Evolutionary conservation across 1,140 invertebrate species (phyloP).

Genomic region (Thalassaphorura encarpata): DNA sequence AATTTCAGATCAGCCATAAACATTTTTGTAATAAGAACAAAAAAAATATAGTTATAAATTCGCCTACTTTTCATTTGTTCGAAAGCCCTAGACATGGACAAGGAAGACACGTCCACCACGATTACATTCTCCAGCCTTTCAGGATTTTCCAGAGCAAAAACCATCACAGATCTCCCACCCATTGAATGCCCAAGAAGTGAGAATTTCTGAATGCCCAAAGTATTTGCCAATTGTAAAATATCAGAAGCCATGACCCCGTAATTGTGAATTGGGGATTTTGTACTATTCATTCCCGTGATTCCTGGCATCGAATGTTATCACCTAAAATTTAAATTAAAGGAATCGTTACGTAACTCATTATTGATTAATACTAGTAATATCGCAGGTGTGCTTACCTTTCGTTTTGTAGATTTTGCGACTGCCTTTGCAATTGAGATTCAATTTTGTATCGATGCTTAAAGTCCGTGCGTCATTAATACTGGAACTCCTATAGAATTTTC

Average conservation of each 20-base stretch:
- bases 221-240: constrained; percentile 51
- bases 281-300: constrained; percentile 90
- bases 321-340: constrained; percentile 38
- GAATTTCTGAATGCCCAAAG: constrained; percentile 50
- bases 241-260: constrained; percentile 65
- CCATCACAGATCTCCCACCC: constrained; percentile 78
- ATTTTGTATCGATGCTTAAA: constrained; percentile 75
- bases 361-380: too few species aligned
- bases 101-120: constrained; percentile 73
- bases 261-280: constrained; percentile 57
- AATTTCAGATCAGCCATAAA: too few species aligned
- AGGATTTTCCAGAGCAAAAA: constrained; percentile 59
- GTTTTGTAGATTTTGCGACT: constrained; percentile 51
- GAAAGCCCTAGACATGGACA: constrained; percentile 52
- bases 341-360: too few species aligned
- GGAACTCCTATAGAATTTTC: too few species aligned
- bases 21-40: too few species aligned
- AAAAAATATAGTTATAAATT: too few species aligned
- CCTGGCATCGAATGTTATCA: constrained; percentile 70
- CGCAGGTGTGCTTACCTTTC: constrained; percentile 53
- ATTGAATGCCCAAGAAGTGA: constrained; percentile 78
- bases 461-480: constrained; percentile 72
- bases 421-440: constrained; percentile 45
- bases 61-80: constrained; percentile 7
- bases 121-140: constrained; percentile 64